These are phyloP conservation scores for Budorcas taxicolor DNA, from an alignment of 2,113 vertebrate species.

Conservation along the genomic window DNA sequence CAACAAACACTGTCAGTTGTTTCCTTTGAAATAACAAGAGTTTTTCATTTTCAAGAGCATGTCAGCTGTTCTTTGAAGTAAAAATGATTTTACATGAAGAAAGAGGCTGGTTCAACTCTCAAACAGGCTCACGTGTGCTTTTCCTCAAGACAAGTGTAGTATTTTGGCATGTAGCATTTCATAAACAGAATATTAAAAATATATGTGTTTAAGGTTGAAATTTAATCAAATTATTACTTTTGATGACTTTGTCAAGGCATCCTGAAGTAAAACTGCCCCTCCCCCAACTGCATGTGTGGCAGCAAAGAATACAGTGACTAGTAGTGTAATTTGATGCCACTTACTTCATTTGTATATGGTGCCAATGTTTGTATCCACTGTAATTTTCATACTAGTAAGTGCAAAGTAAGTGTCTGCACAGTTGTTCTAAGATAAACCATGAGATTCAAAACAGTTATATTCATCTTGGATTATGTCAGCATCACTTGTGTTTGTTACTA, in stretches of 20 bases:
- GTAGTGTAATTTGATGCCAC: background rate
- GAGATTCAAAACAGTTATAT: background rate
- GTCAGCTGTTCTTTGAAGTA: background rate
- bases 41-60: background rate
- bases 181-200: background rate
- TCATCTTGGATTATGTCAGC: background rate
- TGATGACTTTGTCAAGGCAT: background rate
- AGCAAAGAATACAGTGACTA: background rate
- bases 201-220: background rate
- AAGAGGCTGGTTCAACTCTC: background rate
- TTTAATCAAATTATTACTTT: background rate
- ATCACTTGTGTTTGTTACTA: background rate
- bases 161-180: background rate
- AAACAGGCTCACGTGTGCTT: background rate
- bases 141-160: background rate
- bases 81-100: background rate
- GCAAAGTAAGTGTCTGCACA: background rate
- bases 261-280: background rate
- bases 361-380: background rate
- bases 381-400: background rate
- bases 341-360: background rate
- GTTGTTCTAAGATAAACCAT: background rate
- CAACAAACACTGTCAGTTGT: background rate
- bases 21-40: background rate
- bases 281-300: background rate